phyloP scores from a whole-genome alignment of 2,888 invertebrate genomes.

The Autographa pulchrina region DNA sequence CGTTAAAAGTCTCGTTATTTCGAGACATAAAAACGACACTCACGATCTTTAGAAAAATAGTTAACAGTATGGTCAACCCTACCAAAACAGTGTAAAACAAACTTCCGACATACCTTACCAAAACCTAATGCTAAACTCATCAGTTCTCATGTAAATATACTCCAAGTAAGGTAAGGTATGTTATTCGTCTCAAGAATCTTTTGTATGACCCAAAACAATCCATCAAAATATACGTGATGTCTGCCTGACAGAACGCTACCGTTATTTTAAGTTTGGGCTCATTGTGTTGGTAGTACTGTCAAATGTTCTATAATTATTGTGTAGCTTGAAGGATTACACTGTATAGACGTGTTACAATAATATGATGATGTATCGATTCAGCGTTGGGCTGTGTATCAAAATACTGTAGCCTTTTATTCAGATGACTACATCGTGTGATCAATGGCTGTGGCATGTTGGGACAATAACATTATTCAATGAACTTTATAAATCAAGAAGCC shows the following conservation, averaged over 20 bases:
- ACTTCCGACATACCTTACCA: slow-evolving; percentile 4
- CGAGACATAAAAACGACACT: background rate
- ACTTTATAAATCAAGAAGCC: too few species aligned
- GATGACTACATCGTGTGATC: background rate
- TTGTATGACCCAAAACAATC: slow-evolving; percentile 4
- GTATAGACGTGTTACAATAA: background rate
- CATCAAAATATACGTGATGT: slow-evolving; percentile 1
- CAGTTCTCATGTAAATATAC: background rate
- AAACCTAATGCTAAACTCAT: background rate
- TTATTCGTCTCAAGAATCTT: background rate
- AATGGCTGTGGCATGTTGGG: background rate
- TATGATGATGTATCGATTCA: background rate
- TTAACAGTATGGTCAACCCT: background rate
- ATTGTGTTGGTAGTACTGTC: slow-evolving; percentile 2
- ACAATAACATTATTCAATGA: background rate
- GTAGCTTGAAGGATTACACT: background rate
- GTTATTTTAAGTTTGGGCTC: background rate
- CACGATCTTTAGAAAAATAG: background rate
- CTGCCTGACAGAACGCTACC: slow-evolving; percentile 3
- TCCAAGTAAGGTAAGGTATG: background rate
- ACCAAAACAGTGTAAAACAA: background rate
- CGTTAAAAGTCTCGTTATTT: background rate
- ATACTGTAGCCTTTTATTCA: background rate
- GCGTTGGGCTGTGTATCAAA: background rate
- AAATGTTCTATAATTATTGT: background rate